These are phyloP conservation scores for Tinea semifulvella DNA, from an alignment of 2,888 invertebrate species.

Conservation along the genomic window DNA sequence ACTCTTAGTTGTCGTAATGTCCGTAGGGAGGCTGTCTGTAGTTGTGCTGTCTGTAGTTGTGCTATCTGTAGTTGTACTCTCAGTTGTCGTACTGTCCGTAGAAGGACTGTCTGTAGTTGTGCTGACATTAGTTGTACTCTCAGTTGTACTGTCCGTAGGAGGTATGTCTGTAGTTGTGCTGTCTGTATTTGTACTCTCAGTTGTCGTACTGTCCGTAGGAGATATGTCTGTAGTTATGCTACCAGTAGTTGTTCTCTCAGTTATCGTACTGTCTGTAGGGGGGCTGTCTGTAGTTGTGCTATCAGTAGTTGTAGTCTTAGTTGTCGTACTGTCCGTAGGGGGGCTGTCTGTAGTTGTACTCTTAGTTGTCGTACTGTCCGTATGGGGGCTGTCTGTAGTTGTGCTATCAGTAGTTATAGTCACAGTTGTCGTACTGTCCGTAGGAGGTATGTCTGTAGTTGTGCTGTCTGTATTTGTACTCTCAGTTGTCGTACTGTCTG, in stretches of 20 bases:
- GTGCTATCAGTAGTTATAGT: not conserved
- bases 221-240: conserved; percentile 7
- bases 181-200: conserved; percentile 10
- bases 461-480: not conserved
- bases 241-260: not conserved
- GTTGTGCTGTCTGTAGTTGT: not conserved
- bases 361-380: conserved; percentile 7
- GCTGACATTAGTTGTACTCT: conserved; percentile 1
- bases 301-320: not conserved
- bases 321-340: not conserved
- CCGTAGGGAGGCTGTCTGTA: not conserved
- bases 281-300: not conserved
- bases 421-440: not conserved
- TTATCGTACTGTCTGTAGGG: not conserved
- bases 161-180: conserved; percentile 14
- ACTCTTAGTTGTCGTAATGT: not conserved
- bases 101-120: conserved; percentile 14
- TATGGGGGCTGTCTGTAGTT: not conserved
- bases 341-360: not conserved
- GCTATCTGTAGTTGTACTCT: not conserved
- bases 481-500: not conserved
- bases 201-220: conserved; percentile 10
- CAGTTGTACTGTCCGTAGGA: conserved; percentile 13
- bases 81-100: not conserved
- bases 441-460: not conserved